Base-by-base conservation (phyloP, 1,140 invertebrate species). In the Drosophila varians region DNA sequence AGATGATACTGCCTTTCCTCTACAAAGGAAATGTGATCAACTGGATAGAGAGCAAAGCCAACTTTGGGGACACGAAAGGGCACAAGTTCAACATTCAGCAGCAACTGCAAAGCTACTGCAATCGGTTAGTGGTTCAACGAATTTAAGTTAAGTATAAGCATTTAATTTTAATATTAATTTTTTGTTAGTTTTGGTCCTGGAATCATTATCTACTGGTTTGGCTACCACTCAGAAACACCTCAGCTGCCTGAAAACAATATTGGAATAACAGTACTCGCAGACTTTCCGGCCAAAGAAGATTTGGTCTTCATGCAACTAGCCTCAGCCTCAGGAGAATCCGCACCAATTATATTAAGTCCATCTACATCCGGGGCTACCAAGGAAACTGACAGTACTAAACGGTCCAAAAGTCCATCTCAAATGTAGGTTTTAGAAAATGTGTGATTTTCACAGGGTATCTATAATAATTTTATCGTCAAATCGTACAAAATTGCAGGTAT, bases 21-120 rank as follows among this genome's bases (percentile, higher is more conserved):
- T 94, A 97, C 21, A 95, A 97, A 92, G 96, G 96, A 4, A 94
- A 95, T 86, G 94, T 98, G 16, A 94, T 99, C 0, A 98, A 98
- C 91, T 99, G 98, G 98, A 97, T 99, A 65, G 98, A 99, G 92
- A 98, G 97, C 69, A 99, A 99, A 92, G 98, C 97, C 7, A 94
- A 96, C 28, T 99, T 99, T 93, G 98, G 96, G 3, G 96, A 97
- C 92, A 93, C 94, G 60, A 94, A 95, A 69, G 94, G 94, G 56
- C 97, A 99, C 92, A 93, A 94, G 40, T 94, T 93, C n/a, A 98
- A 98, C 91, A 92, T 97, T 18, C 95, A 95, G 84, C 95, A 97
- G 86, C 98, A 99, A 90, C 95, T 96, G 72, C 93, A 94, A 68
- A 96, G 96, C 88, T 99, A 99, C 89, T 97, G 96, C 95, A 99